These are phyloP conservation scores for Harpagifer antarcticus DNA, from an alignment of 2,797 vertebrate genomes.

Conservation along the genomic window DNA sequence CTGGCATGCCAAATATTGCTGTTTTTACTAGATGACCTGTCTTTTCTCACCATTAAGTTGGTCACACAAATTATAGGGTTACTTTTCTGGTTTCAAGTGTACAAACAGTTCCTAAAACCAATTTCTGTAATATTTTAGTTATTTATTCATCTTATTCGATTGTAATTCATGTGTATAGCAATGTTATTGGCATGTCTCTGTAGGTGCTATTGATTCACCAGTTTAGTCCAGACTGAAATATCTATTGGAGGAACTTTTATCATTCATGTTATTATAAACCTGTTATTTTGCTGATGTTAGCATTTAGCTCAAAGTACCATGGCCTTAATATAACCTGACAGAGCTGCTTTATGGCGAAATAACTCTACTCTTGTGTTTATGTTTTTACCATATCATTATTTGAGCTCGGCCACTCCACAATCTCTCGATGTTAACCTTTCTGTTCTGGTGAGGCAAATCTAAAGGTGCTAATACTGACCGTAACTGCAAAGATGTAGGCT, in stretches of 20 bases:
- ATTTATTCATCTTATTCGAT: neutral
- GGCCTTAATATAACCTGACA: too few species aligned
- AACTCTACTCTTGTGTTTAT: neutral
- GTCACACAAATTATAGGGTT: too few species aligned
- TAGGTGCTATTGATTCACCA: neutral
- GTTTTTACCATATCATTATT: neutral
- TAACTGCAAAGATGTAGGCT: too few species aligned
- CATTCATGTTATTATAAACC: neutral
- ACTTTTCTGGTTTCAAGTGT: too few species aligned
- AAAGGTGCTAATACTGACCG: too few species aligned
- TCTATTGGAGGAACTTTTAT: neutral
- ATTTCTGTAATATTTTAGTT: too few species aligned
- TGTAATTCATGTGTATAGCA: neutral
- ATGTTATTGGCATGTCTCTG: neutral
- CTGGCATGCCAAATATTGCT: neutral
- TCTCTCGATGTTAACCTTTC: neutral
- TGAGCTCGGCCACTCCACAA: neutral
- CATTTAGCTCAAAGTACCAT: neutral
- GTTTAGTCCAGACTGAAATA: neutral
- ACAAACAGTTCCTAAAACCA: too few species aligned
- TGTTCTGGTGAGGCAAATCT: neutral
- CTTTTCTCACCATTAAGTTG: too few species aligned
- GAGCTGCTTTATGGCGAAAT: neutral
- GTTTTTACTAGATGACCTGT: too few species aligned
- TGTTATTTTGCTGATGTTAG: neutral